Percentiles rank a stretch among this genome's conserved stretches.
These are phyloP conservation scores for Paramuricea clavata DNA, from an alignment of 92 coral and sea anemone species.

Conservation along the genomic window DNA sequence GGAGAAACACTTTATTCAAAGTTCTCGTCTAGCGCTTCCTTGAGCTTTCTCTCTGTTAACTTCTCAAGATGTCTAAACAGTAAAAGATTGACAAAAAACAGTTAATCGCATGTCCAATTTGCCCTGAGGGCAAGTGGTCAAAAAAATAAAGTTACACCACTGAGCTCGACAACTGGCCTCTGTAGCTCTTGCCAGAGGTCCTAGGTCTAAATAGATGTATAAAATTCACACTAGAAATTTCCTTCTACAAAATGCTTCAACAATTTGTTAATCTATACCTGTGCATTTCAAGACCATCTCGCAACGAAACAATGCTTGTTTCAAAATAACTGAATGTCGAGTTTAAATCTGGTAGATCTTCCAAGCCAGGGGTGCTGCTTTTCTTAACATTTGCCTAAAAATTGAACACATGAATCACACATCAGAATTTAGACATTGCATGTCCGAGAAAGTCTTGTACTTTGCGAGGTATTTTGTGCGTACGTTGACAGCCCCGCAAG, in stretches of 20 bases:
- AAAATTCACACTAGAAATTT: too few relatives aligned
- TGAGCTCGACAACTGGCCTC: too few relatives aligned
- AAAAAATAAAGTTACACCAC: too few relatives aligned
- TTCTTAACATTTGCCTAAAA: conserved; percentile 13
- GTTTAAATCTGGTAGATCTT: conserved; percentile 18
- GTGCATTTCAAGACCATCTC: conserved; percentile 11
- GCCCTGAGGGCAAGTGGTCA: too few relatives aligned
- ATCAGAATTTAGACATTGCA: too few relatives aligned
- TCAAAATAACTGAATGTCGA: conserved; percentile 29
- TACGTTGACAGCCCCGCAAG: too few relatives aligned
- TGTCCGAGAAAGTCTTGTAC: too few relatives aligned
- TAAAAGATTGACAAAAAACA: not conserved
- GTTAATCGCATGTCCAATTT: not conserved
- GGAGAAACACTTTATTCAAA: not conserved
- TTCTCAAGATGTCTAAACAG: conserved; percentile 33
- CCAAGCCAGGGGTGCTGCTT: not conserved
- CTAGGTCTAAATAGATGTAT: too few relatives aligned
- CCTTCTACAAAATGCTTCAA: too few relatives aligned
- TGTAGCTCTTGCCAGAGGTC: too few relatives aligned
- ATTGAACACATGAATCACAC: not conserved
- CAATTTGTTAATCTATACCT: too few relatives aligned
- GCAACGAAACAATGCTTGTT: conserved; percentile 20
- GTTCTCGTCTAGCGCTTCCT: not conserved
- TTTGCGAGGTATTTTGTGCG: too few relatives aligned
- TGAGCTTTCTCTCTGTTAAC: conserved; percentile 5